Percentiles rank a stretch among this genome's conserved stretches.
phyloP scores from a whole-genome alignment of 2,113 vertebrate species.

The Panthera tigris region DNA sequence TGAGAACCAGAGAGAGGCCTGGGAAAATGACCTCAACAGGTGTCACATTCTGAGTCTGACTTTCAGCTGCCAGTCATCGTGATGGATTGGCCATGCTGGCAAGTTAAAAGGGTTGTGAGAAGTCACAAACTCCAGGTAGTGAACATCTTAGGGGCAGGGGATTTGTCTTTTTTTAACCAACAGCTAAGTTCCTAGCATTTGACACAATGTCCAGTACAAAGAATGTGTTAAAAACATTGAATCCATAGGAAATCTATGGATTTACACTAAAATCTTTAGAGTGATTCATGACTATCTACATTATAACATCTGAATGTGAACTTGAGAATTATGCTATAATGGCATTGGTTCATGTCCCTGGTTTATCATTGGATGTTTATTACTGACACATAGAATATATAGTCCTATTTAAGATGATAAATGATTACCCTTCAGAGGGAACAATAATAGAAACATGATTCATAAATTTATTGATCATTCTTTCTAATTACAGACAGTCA shows the following conservation, averaged over 20 bases:
- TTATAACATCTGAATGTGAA: slow-evolving; percentile 18
- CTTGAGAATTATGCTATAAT: neutral
- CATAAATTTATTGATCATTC: slow-evolving; percentile 15
- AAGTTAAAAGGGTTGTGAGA: neutral
- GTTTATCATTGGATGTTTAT: neutral
- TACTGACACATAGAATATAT: neutral
- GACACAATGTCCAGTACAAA: neutral
- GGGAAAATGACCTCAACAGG: slow-evolving; percentile 48
- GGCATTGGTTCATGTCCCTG: neutral
- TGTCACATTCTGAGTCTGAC: neutral
- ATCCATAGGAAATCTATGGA: neutral
- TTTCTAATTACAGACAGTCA: slow-evolving; percentile 2
- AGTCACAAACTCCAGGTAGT: neutral
- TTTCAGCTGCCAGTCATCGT: slow-evolving; percentile 20
- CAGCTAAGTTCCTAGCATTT: neutral
- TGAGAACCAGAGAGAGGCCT: neutral
- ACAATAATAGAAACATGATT: neutral
- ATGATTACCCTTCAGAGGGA: neutral
- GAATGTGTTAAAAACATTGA: neutral
- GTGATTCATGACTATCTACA: neutral
- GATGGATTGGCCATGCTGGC: neutral
- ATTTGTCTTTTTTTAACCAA: neutral
- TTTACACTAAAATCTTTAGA: neutral
- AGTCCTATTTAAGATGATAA: slow-evolving; percentile 11
- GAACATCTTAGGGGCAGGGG: neutral